phyloP scores from a whole-genome alignment of 2,113 vertebrate species.

The Phasianus colchicus region DNA sequence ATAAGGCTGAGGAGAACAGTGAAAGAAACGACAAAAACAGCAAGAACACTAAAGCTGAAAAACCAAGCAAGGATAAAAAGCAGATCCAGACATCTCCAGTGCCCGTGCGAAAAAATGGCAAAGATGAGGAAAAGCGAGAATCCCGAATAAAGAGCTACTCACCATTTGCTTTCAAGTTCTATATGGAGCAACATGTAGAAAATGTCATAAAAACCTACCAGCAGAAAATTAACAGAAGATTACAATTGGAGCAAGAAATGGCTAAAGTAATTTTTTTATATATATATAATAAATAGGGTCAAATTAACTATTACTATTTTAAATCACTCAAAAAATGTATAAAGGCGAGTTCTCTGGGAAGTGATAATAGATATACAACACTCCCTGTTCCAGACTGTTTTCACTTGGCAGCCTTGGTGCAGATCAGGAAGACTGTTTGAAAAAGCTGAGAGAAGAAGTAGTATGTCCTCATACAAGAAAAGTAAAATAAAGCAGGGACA shows the following conservation, averaged over 20 bases:
- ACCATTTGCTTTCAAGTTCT: slow-evolving; percentile 97
- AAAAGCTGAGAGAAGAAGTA: background rate
- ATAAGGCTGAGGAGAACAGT: slow-evolving; percentile 70
- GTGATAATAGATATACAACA: background rate
- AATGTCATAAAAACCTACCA: slow-evolving; percentile 98
- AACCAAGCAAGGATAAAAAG: slow-evolving; percentile 91
- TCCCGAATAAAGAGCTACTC: slow-evolving; percentile 98
- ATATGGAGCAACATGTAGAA: slow-evolving; percentile 99
- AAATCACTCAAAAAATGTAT: background rate
- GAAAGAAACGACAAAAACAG: slow-evolving; percentile 82
- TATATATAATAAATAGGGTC: background rate
- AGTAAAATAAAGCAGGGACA: background rate
- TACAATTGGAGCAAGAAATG: slow-evolving; percentile 98
- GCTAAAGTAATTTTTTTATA: slow-evolving; percentile 85
- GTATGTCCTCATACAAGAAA: background rate
- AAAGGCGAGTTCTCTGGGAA: background rate
- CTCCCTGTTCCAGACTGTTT: background rate
- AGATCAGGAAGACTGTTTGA: background rate
- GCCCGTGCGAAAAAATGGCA: slow-evolving; percentile 89
- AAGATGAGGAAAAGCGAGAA: slow-evolving; percentile 95
- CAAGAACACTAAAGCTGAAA: slow-evolving; percentile 86
- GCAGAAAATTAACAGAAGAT: slow-evolving; percentile 93
- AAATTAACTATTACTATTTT: background rate
- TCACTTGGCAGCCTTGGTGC: background rate
- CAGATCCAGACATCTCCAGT: slow-evolving; percentile 97